Base-by-base conservation (phyloP, 2,113 vertebrate species). In the Uria lomvia region DNA sequence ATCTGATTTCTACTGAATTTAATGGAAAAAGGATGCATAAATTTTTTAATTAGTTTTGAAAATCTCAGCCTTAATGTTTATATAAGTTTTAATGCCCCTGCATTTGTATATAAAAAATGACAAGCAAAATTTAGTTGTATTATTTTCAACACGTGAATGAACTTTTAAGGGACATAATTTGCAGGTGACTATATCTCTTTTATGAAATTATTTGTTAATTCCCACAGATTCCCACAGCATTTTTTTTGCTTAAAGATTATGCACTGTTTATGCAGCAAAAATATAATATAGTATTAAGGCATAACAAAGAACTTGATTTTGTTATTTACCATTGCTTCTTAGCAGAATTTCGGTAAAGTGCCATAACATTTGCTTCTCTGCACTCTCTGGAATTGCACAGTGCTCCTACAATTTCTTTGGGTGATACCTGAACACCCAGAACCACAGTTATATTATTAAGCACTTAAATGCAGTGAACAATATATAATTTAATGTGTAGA, bases 41-140 rank as follows among this genome's bases (percentile, higher is more conserved):
- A 24, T 89, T 30, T 94, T 90, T 84, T 84, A 90, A 94, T 95
- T 94, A 91, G 30, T 34, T 93, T 84, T 68, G 40, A 91, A 94
- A 93, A 88, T 79, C 24, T 89, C 86, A 81, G 56, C 59, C 50
- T 78, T 71, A 84, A 78, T 84, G 36, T 85, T 85, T 93, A 74
- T 88, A 65, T 91, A 87, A 84, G 62, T 90, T 87, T 91, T 42
- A 92, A 90, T 70, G 42, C 62, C 47, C 15, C 7, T 50, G 15
- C 45, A 12, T 89, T 73, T 87, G 14, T 79, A 42, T 84, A 84
- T 73, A 11, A 85, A 73, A 95, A 88, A 90, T 47, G 12, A 17
- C 29, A 88, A 79, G 72, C 38, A 52, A 70, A 88, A 74, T 45
- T 11, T 53, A 60, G 36, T 50, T 90, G 9, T 43, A 52, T 80